Evolutionary conservation across 2,888 invertebrate genomes (phyloP).

Genomic region (Bruchidius siliquastri): DNA sequence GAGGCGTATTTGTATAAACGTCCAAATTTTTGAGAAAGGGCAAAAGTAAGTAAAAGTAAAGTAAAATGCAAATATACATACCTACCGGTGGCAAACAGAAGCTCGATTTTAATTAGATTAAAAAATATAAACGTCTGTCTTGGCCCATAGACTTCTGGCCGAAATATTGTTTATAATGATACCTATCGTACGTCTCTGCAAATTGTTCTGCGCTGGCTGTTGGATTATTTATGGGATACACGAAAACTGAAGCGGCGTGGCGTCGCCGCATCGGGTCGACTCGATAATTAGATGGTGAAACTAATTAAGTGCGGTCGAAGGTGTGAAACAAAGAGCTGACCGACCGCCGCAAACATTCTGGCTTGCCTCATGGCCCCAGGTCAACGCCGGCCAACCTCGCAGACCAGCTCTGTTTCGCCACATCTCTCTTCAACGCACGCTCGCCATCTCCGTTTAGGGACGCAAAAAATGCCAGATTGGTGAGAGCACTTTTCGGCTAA

Average conservation of each 20-base stretch:
- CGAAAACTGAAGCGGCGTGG: slow-evolving; percentile 40
- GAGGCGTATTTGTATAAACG: no score
- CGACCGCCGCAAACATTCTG: slow-evolving; percentile 18
- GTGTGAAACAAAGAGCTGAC: slow-evolving; percentile 51
- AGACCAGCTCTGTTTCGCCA: not conserved
- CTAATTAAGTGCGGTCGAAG: slow-evolving; percentile 51
- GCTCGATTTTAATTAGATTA: no score
- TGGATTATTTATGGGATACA: slow-evolving; percentile 48
- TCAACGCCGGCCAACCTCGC: slow-evolving; percentile 10
- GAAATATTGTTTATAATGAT: no score
- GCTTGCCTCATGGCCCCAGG: slow-evolving; percentile 12
- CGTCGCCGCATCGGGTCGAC: slow-evolving; percentile 22
- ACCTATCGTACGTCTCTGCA: slow-evolving; percentile 19
- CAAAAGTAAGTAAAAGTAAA: no score
- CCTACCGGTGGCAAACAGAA: no score
- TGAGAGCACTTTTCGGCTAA: not conserved
- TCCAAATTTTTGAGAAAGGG: no score
- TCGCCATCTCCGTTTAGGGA: not conserved
- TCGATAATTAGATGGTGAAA: slow-evolving; percentile 53
- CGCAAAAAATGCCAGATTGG: slow-evolving; percentile 1
- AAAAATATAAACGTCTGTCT: no score
- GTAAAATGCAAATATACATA: no score
- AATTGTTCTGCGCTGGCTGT: slow-evolving; percentile 13
- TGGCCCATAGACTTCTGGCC: no score
- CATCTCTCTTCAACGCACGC: not conserved